Evolutionary conservation across 2,113 vertebrate genomes (phyloP).

Genomic region (Oreamnos americanus): DNA sequence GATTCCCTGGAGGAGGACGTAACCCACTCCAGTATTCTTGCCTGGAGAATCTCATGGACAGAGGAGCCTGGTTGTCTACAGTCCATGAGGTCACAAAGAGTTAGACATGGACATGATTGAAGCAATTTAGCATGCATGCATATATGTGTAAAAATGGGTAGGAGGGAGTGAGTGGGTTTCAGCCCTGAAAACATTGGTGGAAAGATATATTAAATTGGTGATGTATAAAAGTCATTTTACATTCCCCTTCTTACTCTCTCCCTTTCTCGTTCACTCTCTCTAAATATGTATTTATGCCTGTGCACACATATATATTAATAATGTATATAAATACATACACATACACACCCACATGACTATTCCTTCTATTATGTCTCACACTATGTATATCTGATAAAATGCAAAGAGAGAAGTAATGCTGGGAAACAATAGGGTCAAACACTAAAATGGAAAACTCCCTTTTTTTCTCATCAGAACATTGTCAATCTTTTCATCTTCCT

Average conservation of each 20-base stretch:
- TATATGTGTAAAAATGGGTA: background rate
- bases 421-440: constrained; percentile 68
- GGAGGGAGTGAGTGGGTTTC: background rate
- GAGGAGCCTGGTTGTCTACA: background rate
- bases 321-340: no score
- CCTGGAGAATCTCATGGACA: background rate
- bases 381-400: constrained; percentile 68
- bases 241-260: background rate
- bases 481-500: constrained; percentile 60
- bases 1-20: background rate
- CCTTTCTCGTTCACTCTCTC: background rate
- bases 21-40: background rate
- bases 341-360: background rate
- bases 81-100: background rate
- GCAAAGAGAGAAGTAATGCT: constrained; percentile 69
- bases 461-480: constrained; percentile 63
- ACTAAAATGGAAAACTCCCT: constrained; percentile 54
- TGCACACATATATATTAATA: background rate
- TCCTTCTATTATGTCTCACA: constrained; percentile 34
- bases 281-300: background rate
- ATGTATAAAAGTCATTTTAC: background rate
- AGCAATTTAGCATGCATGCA: background rate
- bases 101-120: background rate
- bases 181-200: constrained; percentile 8
- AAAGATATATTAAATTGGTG: background rate